Percentiles rank a stretch among this genome's conserved stretches.
These are phyloP conservation scores for Sycophila texana DNA, from an alignment of 2,888 invertebrate species.

Conservation along the genomic window DNA sequence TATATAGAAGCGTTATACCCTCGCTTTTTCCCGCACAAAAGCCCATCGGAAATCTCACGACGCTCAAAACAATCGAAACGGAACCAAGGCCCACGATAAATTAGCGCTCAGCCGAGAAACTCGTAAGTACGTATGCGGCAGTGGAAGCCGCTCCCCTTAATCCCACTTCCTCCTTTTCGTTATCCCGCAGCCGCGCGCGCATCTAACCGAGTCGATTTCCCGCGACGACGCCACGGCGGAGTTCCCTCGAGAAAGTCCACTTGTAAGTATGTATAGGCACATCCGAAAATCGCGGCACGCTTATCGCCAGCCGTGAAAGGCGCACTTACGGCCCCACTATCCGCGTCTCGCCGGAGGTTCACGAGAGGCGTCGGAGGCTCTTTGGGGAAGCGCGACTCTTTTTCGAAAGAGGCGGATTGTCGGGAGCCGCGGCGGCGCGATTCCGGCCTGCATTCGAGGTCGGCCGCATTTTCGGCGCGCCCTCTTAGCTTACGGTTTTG, in stretches of 20 bases:
- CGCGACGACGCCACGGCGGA: constrained; percentile 26
- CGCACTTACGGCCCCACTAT: not conserved
- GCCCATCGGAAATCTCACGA: too few relatives aligned
- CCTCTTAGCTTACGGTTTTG: not conserved
- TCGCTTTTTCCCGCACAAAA: too few relatives aligned
- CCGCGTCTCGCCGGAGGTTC: not conserved
- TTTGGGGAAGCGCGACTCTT: constrained; percentile 1
- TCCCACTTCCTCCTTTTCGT: constrained; percentile 42
- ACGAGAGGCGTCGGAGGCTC: not conserved
- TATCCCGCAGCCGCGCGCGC: not conserved
- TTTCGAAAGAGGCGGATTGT: constrained; percentile 19
- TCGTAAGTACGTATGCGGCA: not conserved
- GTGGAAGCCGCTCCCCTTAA: constrained; percentile 28
- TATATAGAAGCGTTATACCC: too few relatives aligned
- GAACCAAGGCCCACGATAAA: not conserved
- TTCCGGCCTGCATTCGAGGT: constrained; percentile 32
- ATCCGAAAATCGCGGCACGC: constrained; percentile 1
- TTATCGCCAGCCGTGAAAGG: constrained; percentile 7
- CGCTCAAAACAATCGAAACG: not conserved
- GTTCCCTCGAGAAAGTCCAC: constrained; percentile 37
- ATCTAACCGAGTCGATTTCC: constrained; percentile 18
- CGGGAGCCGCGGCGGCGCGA: constrained; percentile 18
- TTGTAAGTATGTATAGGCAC: not conserved
- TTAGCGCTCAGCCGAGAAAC: not conserved
- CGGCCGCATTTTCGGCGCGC: too few relatives aligned